Percentiles rank a stretch among this genome's conserved stretches.
phyloP scores from a whole-genome alignment of 1,140 invertebrate genomes.

The Sarcophaga peregrina region DNA sequence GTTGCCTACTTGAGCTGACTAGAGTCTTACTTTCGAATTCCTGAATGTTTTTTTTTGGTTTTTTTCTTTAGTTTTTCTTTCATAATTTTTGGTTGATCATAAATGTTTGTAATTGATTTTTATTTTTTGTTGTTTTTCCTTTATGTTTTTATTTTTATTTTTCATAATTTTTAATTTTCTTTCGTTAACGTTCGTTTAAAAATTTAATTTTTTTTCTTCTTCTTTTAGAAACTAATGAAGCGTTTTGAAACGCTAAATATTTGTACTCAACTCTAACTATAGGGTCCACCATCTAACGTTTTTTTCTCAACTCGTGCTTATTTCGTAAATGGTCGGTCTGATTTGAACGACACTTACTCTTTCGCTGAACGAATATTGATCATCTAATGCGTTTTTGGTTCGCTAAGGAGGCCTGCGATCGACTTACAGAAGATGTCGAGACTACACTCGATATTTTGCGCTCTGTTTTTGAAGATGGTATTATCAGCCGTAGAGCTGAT shows the following conservation, averaged over 20 bases:
- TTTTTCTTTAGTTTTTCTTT: neutral
- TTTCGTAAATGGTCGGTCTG: no score
- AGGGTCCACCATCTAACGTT: neutral
- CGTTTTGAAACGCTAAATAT: conserved; percentile 19
- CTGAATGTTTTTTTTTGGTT: neutral
- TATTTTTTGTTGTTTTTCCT: neutral
- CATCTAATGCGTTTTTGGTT: no score
- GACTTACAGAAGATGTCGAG: no score
- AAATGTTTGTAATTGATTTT: conserved; percentile 19
- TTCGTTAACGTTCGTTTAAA: neutral
- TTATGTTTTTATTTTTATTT: neutral
- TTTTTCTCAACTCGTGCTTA: no score
- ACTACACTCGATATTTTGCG: no score
- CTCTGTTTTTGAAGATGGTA: no score
- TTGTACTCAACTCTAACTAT: neutral
- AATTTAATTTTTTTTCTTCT: neutral
- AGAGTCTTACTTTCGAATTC: no score
- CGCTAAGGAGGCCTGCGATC: no score
- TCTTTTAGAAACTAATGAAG: neutral
- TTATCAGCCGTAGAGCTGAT: no score
- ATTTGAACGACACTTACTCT: no score
- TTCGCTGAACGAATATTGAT: no score
- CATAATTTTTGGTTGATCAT: neutral
- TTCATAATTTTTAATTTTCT: neutral
- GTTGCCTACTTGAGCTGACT: no score